A percentile compares a stretch with the other conserved stretches of the same genome.
These are phyloP conservation scores for Manis pentadactyla DNA, from an alignment of 2,797 vertebrate genomes.

Conservation along the genomic window DNA sequence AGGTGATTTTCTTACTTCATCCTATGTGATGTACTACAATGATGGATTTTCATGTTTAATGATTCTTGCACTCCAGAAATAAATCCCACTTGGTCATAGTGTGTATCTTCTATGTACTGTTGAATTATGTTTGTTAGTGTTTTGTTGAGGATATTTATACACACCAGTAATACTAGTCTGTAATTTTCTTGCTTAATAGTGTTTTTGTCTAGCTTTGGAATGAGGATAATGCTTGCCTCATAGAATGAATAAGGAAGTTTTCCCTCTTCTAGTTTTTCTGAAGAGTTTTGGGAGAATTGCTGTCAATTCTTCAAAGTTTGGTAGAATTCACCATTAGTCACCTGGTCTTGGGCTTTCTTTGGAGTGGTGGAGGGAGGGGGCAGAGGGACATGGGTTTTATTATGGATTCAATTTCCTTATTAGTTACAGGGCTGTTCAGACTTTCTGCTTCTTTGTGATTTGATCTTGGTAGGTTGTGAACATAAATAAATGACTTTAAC, in stretches of 20 bases:
- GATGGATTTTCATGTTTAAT: neutral
- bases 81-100: neutral
- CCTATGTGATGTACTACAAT: neutral
- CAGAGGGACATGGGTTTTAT: neutral
- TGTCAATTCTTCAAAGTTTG: constrained; percentile 14
- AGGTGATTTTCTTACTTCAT: neutral
- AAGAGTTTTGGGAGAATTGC: neutral
- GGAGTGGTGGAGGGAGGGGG: neutral
- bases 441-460: neutral
- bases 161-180: neutral
- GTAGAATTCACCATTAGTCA: neutral
- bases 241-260: neutral
- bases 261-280: neutral
- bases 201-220: neutral
- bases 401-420: neutral
- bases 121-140: neutral
- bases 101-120: neutral
- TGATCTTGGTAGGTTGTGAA: neutral
- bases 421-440: neutral
- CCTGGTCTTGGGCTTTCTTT: neutral
- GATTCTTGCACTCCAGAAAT: neutral
- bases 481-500: constrained; percentile 42
- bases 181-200: neutral
- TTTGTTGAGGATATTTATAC: constrained; percentile 6
- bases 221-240: neutral